A percentile compares a stretch with the other conserved stretches of the same genome.
phyloP scores from a whole-genome alignment of 2,888 invertebrate genomes.

The Scaptomyza caliginosa region DNA sequence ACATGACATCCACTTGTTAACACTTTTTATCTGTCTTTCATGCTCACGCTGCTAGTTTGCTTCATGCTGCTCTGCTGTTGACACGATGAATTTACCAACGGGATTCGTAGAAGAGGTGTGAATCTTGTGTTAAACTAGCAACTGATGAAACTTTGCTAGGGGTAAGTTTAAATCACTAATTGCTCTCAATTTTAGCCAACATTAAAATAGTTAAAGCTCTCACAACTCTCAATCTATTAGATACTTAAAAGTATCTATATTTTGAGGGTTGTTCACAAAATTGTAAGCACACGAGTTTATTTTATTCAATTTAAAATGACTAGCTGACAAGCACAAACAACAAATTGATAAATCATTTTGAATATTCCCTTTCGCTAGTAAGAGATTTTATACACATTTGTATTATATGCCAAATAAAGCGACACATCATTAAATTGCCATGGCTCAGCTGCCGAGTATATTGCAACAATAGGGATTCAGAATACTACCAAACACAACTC shows the following conservation, averaged over 20 bases:
- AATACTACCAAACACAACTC: background rate
- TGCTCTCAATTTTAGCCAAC: constrained; percentile 13
- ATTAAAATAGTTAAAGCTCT: background rate
- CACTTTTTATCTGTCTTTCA: constrained; percentile 57
- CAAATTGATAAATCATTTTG: constrained; percentile 1
- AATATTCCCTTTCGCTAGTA: background rate
- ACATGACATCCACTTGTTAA: constrained; percentile 70
- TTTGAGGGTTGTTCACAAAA: background rate
- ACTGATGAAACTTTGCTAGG: constrained; percentile 1
- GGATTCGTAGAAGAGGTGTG: constrained; percentile 22
- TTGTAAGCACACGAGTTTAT: background rate
- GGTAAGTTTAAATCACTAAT: background rate
- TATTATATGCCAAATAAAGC: constrained; percentile 11
- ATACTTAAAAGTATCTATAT: background rate
- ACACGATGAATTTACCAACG: constrained; percentile 39
- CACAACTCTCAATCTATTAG: background rate
- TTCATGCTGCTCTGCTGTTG: constrained; percentile 33
- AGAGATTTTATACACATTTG: constrained; percentile 7
- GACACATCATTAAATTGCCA: constrained; percentile 38
- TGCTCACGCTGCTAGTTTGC: constrained; percentile 2
- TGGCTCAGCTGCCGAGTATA: constrained; percentile 35
- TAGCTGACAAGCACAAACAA: constrained; percentile 1
- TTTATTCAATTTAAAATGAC: background rate
- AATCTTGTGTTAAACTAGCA: constrained; percentile 7
- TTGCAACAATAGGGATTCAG: constrained; percentile 3